phyloP scores from a whole-genome alignment of 53 echinoderm and acorn worm species.

The Luidia sarsii region DNA sequence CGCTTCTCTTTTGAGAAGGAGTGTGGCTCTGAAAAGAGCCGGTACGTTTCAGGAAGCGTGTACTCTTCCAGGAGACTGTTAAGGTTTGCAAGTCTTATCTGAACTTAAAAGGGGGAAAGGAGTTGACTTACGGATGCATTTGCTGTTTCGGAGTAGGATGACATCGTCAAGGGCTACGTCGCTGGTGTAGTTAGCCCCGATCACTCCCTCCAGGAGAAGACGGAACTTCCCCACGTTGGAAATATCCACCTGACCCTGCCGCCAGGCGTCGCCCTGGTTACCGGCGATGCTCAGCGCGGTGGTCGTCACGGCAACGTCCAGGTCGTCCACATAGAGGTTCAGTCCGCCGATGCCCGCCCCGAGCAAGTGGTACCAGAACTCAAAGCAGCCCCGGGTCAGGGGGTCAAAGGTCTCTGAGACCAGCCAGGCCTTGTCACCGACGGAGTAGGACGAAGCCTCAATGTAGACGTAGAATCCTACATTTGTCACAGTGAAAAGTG shows the following conservation, averaged over 20 bases:
- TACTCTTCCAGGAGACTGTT: no score
- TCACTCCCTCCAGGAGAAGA: conserved; percentile 44
- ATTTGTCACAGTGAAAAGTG: not conserved
- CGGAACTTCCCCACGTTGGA: conserved; percentile 48
- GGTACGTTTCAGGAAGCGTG: no score
- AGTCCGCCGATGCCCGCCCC: conserved; percentile 67
- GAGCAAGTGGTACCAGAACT: conserved; percentile 86
- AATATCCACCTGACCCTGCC: conserved; percentile 48
- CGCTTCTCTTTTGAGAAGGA: no score
- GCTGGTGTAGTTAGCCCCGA: conserved; percentile 43
- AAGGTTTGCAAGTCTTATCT: no score
- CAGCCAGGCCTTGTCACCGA: conserved; percentile 65
- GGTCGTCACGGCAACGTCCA: conserved; percentile 24
- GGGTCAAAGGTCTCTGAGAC: conserved; percentile 52
- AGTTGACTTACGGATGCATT: conserved; percentile 49
- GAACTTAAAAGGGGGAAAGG: no score
- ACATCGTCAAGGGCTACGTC: conserved; percentile 69
- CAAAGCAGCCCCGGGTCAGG: conserved; percentile 53
- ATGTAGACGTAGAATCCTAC: conserved; percentile 80
- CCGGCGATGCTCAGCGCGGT: conserved; percentile 66
- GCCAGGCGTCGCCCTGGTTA: conserved; percentile 68
- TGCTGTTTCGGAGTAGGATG: conserved; percentile 47
- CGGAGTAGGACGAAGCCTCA: conserved; percentile 51
- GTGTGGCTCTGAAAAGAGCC: no score
- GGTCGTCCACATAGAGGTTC: conserved; percentile 59